A percentile compares a stretch with the other conserved stretches of the same genome.
phyloP scores from a whole-genome alignment of 2,797 vertebrate species.

The Alfaro cultratus region DNA sequence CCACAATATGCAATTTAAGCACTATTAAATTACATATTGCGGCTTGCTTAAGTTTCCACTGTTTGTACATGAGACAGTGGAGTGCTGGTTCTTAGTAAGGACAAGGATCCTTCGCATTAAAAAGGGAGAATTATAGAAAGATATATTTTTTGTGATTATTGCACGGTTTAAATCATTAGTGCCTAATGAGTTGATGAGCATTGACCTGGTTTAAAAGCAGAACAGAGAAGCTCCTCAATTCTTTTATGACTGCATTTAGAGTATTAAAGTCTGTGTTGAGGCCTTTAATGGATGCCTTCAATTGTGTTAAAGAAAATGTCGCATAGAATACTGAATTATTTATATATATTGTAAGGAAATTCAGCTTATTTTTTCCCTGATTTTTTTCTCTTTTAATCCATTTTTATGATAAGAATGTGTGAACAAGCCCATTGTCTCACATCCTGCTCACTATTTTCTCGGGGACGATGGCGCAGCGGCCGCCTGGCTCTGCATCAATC shows the following conservation, averaged over 20 bases:
- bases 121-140: neutral
- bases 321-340: neutral
- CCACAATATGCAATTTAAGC: neutral
- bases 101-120: neutral
- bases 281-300: constrained; percentile 15
- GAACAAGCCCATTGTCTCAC: constrained; percentile 39
- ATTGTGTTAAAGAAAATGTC: constrained; percentile 27
- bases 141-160: neutral
- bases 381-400: constrained; percentile 8
- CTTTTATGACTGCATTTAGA: neutral
- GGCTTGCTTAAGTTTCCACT: neutral
- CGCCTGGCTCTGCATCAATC: constrained; percentile 70
- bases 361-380: neutral
- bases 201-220: neutral
- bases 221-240: neutral
- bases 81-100: neutral
- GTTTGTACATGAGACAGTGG: neutral
- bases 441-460: constrained; percentile 37
- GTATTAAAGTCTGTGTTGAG: constrained; percentile 33
- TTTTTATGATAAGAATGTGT: constrained; percentile 23
- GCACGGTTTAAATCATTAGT: neutral
- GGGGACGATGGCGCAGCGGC: constrained; percentile 51
- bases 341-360: constrained; percentile 6
- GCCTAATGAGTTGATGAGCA: neutral
- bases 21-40: neutral